Percentiles rank a stretch among this genome's conserved stretches.
phyloP scores from a whole-genome alignment of 2,888 invertebrate genomes.

The Cerceris ruficornis region DNA sequence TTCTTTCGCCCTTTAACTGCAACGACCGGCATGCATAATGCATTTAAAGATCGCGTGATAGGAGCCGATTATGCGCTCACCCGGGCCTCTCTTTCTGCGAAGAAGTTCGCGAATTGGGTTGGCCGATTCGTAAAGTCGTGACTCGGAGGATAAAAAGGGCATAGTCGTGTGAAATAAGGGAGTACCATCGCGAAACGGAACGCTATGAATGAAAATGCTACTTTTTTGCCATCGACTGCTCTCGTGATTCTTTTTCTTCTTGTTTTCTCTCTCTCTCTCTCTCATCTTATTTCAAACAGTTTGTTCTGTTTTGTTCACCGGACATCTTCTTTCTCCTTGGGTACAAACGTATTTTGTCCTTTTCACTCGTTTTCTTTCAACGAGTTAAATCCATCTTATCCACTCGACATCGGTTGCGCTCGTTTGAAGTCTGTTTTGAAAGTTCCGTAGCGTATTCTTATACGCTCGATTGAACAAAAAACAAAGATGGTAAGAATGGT shows the following conservation, averaged over 20 bases:
- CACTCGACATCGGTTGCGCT: too few relatives aligned
- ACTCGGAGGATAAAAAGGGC: constrained; percentile 40
- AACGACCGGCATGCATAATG: constrained; percentile 71
- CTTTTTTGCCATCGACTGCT: constrained; percentile 6
- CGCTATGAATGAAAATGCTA: constrained; percentile 38
- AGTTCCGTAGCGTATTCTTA: too few relatives aligned
- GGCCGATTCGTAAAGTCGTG: constrained; percentile 32
- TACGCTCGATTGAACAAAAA: too few relatives aligned
- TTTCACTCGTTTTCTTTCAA: too few relatives aligned
- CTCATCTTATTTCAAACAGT: too few relatives aligned
- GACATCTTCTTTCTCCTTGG: too few relatives aligned
- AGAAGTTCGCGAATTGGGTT: constrained; percentile 60
- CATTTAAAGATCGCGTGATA: constrained; percentile 77
- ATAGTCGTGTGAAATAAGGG: constrained; percentile 29
- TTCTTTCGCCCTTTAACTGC: constrained; percentile 28
- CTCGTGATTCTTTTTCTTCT: not conserved
- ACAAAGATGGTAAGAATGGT: too few relatives aligned
- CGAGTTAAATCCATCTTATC: too few relatives aligned
- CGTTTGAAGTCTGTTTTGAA: too few relatives aligned
- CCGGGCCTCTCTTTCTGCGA: constrained; percentile 56
- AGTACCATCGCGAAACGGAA: constrained; percentile 9
- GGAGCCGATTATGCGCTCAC: constrained; percentile 70
- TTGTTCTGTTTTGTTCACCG: too few relatives aligned
- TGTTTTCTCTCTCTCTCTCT: too few relatives aligned
- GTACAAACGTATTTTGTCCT: too few relatives aligned